Evolutionary conservation across 35 echinoderm and acorn worm species (phyloP).

Genomic region (Apostichopus parvimensis): DNA sequence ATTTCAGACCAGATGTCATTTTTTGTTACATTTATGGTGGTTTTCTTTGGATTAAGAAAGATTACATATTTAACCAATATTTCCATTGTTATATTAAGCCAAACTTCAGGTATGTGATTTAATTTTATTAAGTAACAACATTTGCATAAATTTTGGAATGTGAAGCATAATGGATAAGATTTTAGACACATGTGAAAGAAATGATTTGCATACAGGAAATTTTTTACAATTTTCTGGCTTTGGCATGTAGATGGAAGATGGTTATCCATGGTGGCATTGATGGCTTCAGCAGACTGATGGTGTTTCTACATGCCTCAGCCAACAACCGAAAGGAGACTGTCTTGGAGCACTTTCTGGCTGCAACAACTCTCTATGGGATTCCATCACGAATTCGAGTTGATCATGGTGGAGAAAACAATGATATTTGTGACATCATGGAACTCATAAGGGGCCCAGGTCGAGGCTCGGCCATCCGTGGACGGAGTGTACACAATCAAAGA

Average conservation of each 20-base stretch:
- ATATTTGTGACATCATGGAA: conserved; percentile 56
- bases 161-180: too few species aligned
- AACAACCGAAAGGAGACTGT: conserved; percentile 60
- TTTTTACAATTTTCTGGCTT: too few species aligned
- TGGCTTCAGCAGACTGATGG: conserved; percentile 36
- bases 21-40: too few species aligned
- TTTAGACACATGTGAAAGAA: too few species aligned
- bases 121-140: too few species aligned
- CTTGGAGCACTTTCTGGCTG: conserved; percentile 15
- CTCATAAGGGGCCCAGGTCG: background rate
- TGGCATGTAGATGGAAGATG: conserved; percentile 50
- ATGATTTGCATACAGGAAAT: too few species aligned
- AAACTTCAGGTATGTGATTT: too few species aligned
- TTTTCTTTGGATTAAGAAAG: too few species aligned
- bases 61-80: too few species aligned
- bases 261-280: conserved; percentile 63
- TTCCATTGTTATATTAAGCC: too few species aligned
- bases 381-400: conserved; percentile 56
- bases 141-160: too few species aligned
- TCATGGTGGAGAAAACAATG: conserved; percentile 52
- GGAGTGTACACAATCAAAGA: conserved; percentile 59
- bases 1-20: too few species aligned
- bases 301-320: conserved; percentile 19
- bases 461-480: conserved; percentile 43
- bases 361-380: conserved; percentile 20